A percentile compares a stretch with the other conserved stretches of the same genome.
phyloP scores from a whole-genome alignment of 1,140 invertebrate genomes.

The Dreissena polymorpha region DNA sequence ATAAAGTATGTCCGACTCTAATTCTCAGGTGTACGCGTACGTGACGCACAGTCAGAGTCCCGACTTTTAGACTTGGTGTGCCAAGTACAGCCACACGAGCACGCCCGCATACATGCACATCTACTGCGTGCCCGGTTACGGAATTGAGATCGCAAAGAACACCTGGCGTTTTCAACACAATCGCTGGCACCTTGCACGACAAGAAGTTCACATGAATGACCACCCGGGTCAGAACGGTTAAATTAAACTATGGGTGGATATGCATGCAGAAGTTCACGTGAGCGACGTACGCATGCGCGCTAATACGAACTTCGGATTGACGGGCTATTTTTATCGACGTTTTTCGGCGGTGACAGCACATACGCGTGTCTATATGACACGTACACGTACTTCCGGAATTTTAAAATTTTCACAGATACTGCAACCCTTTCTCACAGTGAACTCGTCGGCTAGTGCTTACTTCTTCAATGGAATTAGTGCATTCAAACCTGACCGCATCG shows the following conservation, averaged over 20 bases:
- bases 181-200: conserved; percentile 55
- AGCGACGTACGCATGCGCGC: conserved; percentile 43
- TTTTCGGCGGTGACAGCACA: conserved; percentile 64
- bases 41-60: conserved; percentile 50
- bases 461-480: background rate
- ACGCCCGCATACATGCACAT: conserved; percentile 52
- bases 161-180: conserved; percentile 44
- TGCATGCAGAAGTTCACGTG: conserved; percentile 5
- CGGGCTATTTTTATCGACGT: conserved; percentile 70
- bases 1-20: background rate
- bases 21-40: conserved; percentile 55
- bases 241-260: conserved; percentile 57
- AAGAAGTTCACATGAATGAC: conserved; percentile 59
- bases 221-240: conserved; percentile 40
- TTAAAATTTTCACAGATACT: conserved; percentile 15
- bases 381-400: conserved; percentile 62
- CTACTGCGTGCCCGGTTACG: conserved; percentile 48
- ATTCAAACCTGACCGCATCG: background rate
- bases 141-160: conserved; percentile 31
- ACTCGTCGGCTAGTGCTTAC: background rate
- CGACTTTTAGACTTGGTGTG: conserved; percentile 41
- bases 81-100: conserved; percentile 42
- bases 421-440: background rate
- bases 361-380: conserved; percentile 62
- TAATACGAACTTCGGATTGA: conserved; percentile 53